phyloP scores from a whole-genome alignment of 2,797 vertebrate genomes.

The Sebastes alutus region DNA sequence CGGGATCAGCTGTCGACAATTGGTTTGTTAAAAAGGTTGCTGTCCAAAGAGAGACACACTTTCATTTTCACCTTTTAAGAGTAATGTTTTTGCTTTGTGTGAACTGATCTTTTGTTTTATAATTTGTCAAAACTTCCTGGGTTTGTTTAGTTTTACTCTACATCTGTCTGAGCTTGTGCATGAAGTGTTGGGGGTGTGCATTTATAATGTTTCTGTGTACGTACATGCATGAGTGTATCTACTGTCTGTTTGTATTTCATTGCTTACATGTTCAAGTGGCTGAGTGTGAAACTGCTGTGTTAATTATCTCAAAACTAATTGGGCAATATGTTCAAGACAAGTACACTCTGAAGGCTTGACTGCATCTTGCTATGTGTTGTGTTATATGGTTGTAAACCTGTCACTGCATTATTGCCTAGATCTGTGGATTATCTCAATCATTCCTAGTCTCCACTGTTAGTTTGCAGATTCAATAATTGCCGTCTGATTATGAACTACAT shows the following conservation, averaged over 20 bases:
- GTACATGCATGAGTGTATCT: background rate
- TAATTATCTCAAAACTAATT: constrained; percentile 43
- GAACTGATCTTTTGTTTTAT: constrained; percentile 11
- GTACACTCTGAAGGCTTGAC: background rate
- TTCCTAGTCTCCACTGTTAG: background rate
- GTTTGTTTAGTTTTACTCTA: constrained; percentile 1
- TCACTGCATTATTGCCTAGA: background rate
- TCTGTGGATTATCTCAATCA: background rate
- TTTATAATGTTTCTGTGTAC: background rate
- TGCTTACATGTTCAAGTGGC: constrained; percentile 25
- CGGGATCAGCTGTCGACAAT: background rate
- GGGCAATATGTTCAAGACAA: constrained; percentile 23
- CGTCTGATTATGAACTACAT: background rate
- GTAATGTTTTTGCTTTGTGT: background rate
- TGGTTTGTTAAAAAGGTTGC: background rate
- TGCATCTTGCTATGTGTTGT: constrained; percentile 11
- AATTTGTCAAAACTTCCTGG: constrained; percentile 28
- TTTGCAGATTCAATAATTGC: background rate
- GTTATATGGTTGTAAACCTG: background rate
- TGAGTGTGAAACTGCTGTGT: constrained; percentile 14
- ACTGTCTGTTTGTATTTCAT: constrained; percentile 32
- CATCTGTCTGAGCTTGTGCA: background rate
- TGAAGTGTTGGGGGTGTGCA: background rate
- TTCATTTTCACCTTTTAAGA: constrained; percentile 18
- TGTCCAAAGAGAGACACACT: background rate